Evolutionary conservation across 2,113 vertebrate species (phyloP).

Genomic region (Tringa solitaria): DNA sequence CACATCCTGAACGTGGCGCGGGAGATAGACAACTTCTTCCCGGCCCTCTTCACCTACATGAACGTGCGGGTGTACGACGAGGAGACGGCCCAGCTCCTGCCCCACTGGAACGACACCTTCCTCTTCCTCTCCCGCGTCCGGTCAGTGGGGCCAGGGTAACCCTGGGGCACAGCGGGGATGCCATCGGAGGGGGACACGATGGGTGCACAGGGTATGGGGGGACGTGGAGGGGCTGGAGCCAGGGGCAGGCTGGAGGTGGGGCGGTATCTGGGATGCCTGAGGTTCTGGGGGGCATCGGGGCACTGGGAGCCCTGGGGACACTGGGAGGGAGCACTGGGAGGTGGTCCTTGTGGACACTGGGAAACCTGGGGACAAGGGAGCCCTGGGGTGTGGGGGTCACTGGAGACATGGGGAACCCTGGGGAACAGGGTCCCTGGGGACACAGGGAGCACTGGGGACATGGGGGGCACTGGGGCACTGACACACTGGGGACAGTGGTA

Average conservation of each 20-base stretch:
- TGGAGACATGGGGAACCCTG: not conserved
- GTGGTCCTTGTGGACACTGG: not conserved
- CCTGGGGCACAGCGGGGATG: not conserved
- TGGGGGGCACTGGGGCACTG: no score
- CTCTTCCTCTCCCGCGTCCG: slow-evolving; percentile 81
- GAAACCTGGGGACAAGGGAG: not conserved
- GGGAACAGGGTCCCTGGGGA: not conserved
- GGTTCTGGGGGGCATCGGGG: not conserved
- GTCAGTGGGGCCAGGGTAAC: slow-evolving; percentile 24
- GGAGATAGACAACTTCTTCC: slow-evolving; percentile 98
- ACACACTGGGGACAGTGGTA: no score
- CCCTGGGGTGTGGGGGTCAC: not conserved
- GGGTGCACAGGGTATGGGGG: not conserved
- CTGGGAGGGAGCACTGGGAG: not conserved
- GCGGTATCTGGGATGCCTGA: not conserved
- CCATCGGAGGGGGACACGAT: rapidly evolving
- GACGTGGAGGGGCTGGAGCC: no score
- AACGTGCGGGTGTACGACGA: slow-evolving; percentile 93
- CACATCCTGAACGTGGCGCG: slow-evolving; percentile 94
- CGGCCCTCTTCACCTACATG: slow-evolving; percentile 89
- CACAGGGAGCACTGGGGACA: not conserved
- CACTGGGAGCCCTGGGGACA: not conserved
- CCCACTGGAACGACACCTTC: slow-evolving; percentile 91
- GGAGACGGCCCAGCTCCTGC: slow-evolving; percentile 85
- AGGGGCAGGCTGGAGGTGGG: rapidly evolving